Conservation (phyloP, 1,140 invertebrate genomes). For the Andricus grossulariae region DNA sequence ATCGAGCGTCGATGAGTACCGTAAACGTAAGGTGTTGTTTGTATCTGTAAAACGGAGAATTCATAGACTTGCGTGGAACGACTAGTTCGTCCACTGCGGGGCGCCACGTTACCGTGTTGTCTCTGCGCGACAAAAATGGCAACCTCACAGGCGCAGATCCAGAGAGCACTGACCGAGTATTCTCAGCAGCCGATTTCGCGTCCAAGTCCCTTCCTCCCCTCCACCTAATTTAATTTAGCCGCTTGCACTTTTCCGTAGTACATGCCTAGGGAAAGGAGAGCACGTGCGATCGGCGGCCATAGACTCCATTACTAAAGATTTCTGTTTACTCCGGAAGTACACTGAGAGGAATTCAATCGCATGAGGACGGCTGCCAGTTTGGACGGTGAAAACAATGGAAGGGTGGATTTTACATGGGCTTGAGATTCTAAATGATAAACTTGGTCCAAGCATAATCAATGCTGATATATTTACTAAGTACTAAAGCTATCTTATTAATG, state of each 20-base stretch:
- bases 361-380: too few species aligned
- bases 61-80: slow-evolving; percentile 32
- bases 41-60: slow-evolving; percentile 32
- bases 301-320: not conserved
- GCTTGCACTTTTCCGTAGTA: slow-evolving; percentile 47
- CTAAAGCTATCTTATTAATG: too few species aligned
- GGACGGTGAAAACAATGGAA: too few species aligned
- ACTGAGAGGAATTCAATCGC: too few species aligned
- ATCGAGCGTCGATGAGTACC: not conserved
- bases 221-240: slow-evolving; percentile 55
- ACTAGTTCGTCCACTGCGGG: slow-evolving; percentile 57
- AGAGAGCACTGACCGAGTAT: slow-evolving; percentile 73
- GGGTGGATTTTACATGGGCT: too few species aligned
- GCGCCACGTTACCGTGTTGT: slow-evolving; percentile 59
- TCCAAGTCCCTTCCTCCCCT: slow-evolving; percentile 40
- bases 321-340: not conserved
- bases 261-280: not conserved
- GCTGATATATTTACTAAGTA: too few species aligned
- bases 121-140: slow-evolving; percentile 63
- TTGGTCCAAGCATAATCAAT: too few species aligned
- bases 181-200: slow-evolving; percentile 57
- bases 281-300: not conserved
- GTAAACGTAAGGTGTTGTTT: slow-evolving; percentile 32
- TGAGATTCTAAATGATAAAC: too few species aligned
- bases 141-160: slow-evolving; percentile 63